Base-by-base conservation (phyloP, 2,797 vertebrate genomes). In the Urophycis tenuis region DNA sequence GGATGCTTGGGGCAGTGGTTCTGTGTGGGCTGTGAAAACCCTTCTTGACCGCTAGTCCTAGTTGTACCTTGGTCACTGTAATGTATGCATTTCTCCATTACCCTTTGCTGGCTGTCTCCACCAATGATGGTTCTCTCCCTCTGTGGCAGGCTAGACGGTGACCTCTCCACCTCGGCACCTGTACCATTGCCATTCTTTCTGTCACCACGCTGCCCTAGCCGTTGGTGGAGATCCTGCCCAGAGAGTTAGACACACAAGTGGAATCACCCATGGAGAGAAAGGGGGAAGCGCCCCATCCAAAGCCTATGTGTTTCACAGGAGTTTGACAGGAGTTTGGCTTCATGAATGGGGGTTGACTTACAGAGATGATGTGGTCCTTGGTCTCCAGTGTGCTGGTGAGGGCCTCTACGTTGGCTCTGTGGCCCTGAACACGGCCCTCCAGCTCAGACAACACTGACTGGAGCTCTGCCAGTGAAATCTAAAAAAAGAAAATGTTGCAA, bases 121-220 rank as follows among this genome's bases (percentile, higher is more conserved):
- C 94, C 94, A n/a, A 94, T 94, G 74, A 92, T 88, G 71, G 93
- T 94, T 49, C 77, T 90, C 79, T 94, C 93, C 88, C 94, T 92
- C 81, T 94, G 92, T 53, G 93, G 93, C 17, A 93, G 91, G 3
- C 80, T 86, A 6, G 90, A 89, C 9, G 89, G 84, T 14, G 87
- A 89, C 75, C 86, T 85, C 69, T 92, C 92, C 60, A 91, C 83
- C 72, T 79, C 84, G 30, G 81, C 76, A 9, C 80, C 85, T 29
- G 81, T 76, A 10, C 80, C 77, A 0, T 87, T 78, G 30, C 84
- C 75, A 29, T 78, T 87, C 79, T 90, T n/a, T 69, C 69, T 82
- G 77, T 88, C 85, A 8, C 81, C 85, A 80, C 77, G 87, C 76
- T 86, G 88, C 0, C 87, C 34, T 83, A 82, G 22, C 81, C 80